Conservation (phyloP, 2,888 invertebrate genomes). For the Cephus pulcher region DNA sequence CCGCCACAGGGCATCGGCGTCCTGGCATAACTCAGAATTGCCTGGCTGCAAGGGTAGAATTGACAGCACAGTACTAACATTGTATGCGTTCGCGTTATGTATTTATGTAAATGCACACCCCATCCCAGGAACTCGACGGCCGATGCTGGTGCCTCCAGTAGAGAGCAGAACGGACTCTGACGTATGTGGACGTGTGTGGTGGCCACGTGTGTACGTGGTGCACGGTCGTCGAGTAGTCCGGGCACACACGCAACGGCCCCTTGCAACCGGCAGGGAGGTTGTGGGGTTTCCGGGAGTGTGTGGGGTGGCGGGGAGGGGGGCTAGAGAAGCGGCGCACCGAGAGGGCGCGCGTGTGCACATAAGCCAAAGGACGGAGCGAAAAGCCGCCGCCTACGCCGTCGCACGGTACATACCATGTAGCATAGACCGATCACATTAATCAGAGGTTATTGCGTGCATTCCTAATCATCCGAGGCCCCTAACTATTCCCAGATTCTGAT, state of each 20-base stretch:
- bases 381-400: conserved; percentile 31
- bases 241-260: neutral
- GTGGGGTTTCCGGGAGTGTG: conserved; percentile 2
- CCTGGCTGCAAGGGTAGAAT: conserved; percentile 64
- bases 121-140: conserved; percentile 33
- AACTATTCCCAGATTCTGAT: conserved; percentile 67
- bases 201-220: conserved; percentile 20
- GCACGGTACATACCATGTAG: conserved; percentile 43
- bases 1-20: conserved; percentile 56
- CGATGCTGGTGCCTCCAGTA: conserved; percentile 20
- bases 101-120: conserved; percentile 66
- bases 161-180: conserved; percentile 7
- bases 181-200: neutral
- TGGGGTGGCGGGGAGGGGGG: conserved; percentile 9
- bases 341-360: conserved; percentile 42
- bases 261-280: neutral
- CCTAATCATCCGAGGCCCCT: conserved; percentile 66
- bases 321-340: conserved; percentile 28
- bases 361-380: conserved; percentile 55
- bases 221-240: conserved; percentile 3
- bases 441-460: conserved; percentile 68
- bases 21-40: conserved; percentile 66
- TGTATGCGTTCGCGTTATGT: conserved; percentile 66
- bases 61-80: conserved; percentile 66
- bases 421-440: conserved; percentile 66